A percentile compares a stretch with the other conserved stretches of the same genome.
Conservation (phyloP, 1,140 invertebrate species). For the Sminthurinus signatus region DNA sequence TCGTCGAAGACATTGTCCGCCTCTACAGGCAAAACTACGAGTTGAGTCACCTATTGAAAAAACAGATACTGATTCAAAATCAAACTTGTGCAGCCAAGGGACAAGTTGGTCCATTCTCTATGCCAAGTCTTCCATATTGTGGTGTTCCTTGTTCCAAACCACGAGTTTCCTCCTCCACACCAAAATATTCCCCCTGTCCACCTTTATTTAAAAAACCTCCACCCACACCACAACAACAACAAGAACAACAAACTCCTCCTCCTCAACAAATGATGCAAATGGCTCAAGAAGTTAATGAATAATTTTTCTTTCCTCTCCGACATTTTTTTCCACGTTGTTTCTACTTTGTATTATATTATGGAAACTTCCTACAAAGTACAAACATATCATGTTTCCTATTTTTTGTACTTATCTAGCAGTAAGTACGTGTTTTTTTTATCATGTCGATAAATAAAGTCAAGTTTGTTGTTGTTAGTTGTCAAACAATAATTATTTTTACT, state of each 20-base stretch:
- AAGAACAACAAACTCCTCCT: not conserved
- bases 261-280: not conserved
- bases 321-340: too few species aligned
- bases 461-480: too few species aligned
- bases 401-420: too few species aligned
- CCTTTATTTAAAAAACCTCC: too few species aligned
- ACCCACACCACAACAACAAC: not conserved
- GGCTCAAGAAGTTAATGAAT: not conserved
- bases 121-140: not conserved
- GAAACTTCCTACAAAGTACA: too few species aligned
- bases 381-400: too few species aligned
- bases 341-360: too few species aligned
- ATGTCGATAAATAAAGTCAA: too few species aligned
- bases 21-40: slow-evolving; percentile 30
- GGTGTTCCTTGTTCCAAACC: not conserved
- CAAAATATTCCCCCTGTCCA: not conserved
- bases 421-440: too few species aligned
- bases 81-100: not conserved
- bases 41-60: slow-evolving; percentile 26
- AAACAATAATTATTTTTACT: too few species aligned
- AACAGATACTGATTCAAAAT: slow-evolving; percentile 1
- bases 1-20: slow-evolving; percentile 13
- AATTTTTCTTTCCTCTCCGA: too few species aligned
- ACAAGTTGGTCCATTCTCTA: not conserved
- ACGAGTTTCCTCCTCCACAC: not conserved